A percentile compares a stretch with the other conserved stretches of the same genome.
phyloP scores from a whole-genome alignment of 2,113 vertebrate genomes.

The Canis aureus region DNA sequence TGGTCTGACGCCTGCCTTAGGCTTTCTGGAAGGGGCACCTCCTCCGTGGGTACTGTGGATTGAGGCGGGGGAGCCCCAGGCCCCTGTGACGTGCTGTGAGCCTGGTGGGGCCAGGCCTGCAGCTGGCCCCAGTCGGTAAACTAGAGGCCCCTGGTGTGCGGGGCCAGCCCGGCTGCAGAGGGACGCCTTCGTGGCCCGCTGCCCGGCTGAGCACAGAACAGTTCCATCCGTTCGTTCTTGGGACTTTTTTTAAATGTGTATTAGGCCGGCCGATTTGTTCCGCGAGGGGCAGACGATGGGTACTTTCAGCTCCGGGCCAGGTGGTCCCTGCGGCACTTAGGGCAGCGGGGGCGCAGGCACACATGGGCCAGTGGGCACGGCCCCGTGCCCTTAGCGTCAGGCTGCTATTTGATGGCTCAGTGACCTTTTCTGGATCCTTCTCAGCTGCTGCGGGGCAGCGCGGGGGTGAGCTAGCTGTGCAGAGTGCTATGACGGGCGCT shows the following conservation, averaged over 20 bases:
- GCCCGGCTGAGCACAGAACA: too few relatives aligned
- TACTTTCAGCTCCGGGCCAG: neutral
- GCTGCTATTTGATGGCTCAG: fast-evolving
- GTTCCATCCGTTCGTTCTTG: neutral
- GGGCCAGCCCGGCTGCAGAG: too few relatives aligned
- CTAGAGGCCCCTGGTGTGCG: too few relatives aligned
- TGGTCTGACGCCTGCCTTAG: neutral
- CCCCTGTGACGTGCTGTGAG: neutral
- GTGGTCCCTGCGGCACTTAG: too few relatives aligned
- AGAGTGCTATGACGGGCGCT: neutral
- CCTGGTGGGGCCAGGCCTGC: neutral
- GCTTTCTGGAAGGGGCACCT: neutral
- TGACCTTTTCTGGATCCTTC: fast-evolving
- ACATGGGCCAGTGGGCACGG: fast-evolving
- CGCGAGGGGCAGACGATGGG: neutral
- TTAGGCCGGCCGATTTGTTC: neutral
- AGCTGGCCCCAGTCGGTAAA: neutral
- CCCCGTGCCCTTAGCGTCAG: fast-evolving
- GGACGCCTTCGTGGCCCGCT: too few relatives aligned
- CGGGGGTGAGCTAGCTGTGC: neutral
- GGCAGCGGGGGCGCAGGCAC: neutral
- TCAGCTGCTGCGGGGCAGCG: neutral
- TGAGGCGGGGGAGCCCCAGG: neutral
- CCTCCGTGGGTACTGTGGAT: neutral
- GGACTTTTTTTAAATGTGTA: neutral